Evolutionary conservation across 2,888 invertebrate genomes (phyloP), one percentile per base, ranked within the genome.

Genomic region (Meloe dianella): DNA sequence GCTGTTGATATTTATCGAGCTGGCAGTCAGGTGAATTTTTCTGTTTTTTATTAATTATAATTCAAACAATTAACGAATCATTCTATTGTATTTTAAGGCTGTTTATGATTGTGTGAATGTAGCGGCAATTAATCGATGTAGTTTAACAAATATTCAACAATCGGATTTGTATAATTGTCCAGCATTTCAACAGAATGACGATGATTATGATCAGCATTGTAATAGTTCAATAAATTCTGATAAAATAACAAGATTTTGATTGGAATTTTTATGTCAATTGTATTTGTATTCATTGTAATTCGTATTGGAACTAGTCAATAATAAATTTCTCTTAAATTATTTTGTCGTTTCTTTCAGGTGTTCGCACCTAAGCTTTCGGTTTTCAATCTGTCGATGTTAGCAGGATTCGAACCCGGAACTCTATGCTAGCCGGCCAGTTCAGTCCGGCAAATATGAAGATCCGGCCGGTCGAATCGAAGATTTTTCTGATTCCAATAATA

Each of bases 81-180:
- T 35, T 35, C n/a, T 12, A 4, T 12, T 64, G 73, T 73, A 30
- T 75, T 79, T 81, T 56, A 72, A 87, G 87, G 87, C 87, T 54
- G 85, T 87, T 57, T 87, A 88, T 69, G 87, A 87, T 78, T 87
- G 87, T 74, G 86, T 87, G 0, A 88, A 88, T 77, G 84, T 87
- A 61, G 86, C 87, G 61, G 80, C 84, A 5, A 81, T 84, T 57
- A 83, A 82, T 57, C 75, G 79, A 57, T 73, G 76, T 27, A 77
- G 77, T 66, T 61, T 78, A 2, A 63, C 61, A 5, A 60, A 59
- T 14, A 69, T 75, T 32, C 80, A 77, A 56, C 77, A 78, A 27
- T 78, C 79, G 4, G 79, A 81, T 62, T 70, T 81, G 51, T 82
- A 82, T 65, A 75, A 79, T 4, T 78, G 75, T 68, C 78, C 79